A percentile compares a stretch with the other conserved stretches of the same genome.
Conservation (phyloP, 2,113 vertebrate species). For the Promerops cafer region DNA sequence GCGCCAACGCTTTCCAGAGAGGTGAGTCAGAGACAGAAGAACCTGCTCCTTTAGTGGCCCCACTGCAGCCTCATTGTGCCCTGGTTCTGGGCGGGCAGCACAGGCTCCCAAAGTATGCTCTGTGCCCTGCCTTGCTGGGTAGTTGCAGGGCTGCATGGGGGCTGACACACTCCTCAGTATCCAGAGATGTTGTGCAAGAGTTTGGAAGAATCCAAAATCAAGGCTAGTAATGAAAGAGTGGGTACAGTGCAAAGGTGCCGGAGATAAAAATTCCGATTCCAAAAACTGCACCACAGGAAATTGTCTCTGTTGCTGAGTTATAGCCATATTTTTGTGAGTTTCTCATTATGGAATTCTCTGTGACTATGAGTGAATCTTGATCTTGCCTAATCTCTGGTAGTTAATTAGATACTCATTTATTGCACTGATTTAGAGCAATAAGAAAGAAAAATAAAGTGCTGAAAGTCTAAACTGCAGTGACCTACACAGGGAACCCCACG, state of each 20-base stretch:
- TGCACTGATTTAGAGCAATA: neutral
- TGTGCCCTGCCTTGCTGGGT: neutral
- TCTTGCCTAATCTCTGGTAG: neutral
- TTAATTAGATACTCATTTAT: neutral
- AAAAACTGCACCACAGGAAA: neutral
- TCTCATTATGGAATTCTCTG: neutral
- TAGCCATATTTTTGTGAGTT: neutral
- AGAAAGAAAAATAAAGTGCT: neutral
- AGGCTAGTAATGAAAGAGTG: neutral
- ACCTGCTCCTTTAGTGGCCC: neutral
- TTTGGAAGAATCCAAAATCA: neutral
- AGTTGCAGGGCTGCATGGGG: fast-evolving
- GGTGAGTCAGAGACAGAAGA: neutral
- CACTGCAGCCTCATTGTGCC: neutral
- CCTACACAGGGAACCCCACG: neutral
- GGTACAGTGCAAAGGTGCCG: neutral
- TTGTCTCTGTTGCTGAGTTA: neutral
- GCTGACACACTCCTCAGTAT: neutral
- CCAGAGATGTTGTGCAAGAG: neutral
- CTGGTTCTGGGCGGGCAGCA: fast-evolving
- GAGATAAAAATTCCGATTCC: neutral
- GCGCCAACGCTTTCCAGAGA: neutral
- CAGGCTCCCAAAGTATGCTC: too few species aligned
- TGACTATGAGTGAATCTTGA: neutral
- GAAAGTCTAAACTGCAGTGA: neutral